These are phyloP conservation scores for Bombyx mandarina DNA, from an alignment of 1,140 invertebrate genomes.

Conservation along the genomic window DNA sequence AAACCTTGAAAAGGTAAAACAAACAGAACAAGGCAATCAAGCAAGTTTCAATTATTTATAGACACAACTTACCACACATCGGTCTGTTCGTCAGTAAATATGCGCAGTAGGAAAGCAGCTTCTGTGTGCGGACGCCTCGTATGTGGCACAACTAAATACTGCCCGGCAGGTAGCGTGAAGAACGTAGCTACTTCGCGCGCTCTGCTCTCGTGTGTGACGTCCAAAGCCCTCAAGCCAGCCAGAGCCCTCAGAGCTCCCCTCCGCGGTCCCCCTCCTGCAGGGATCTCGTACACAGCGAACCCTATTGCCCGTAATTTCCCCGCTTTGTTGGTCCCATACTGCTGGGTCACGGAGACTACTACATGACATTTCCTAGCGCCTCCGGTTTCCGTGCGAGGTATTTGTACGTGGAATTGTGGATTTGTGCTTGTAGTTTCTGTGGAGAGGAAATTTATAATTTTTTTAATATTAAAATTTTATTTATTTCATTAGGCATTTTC, in stretches of 20 bases:
- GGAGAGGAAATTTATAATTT: too few species aligned
- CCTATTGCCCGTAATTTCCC: constrained; percentile 72
- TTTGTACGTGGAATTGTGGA: constrained; percentile 81
- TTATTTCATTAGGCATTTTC: too few species aligned
- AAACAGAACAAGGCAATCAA: background rate
- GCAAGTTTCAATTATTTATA: too few species aligned
- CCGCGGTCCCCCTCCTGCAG: constrained; percentile 64
- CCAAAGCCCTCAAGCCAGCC: constrained; percentile 60
- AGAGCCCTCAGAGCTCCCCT: constrained; percentile 14
- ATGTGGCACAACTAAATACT: constrained; percentile 85
- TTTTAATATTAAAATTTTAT: too few species aligned
- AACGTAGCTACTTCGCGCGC: constrained; percentile 82
- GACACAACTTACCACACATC: constrained; percentile 75
- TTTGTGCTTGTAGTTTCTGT: constrained; percentile 79
- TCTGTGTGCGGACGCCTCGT: constrained; percentile 78
- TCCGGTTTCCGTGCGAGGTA: constrained; percentile 66
- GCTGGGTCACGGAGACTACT: constrained; percentile 81
- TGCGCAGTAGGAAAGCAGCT: constrained; percentile 79
- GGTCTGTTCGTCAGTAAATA: constrained; percentile 81
- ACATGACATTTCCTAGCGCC: constrained; percentile 78
- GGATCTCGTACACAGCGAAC: constrained; percentile 81
- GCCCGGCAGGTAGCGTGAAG: constrained; percentile 81
- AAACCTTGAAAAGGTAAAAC: background rate
- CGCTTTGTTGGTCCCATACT: constrained; percentile 67
- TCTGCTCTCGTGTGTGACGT: constrained; percentile 78